These are phyloP conservation scores for Drosophila algonquin DNA, from an alignment of 2,888 invertebrate genomes.

Conservation along the genomic window DNA sequence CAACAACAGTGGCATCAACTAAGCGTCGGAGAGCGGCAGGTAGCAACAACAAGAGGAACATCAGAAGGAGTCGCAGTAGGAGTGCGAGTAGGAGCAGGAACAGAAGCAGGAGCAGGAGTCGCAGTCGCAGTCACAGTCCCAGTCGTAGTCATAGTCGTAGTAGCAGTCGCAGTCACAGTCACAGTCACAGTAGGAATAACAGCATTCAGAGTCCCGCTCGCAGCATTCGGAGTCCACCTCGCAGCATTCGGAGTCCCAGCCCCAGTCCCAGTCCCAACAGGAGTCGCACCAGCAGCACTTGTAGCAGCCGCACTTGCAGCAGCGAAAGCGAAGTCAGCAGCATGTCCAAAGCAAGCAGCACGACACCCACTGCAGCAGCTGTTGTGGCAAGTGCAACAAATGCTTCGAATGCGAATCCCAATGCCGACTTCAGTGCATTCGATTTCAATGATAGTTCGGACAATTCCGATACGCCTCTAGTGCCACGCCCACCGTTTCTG, in stretches of 20 bases:
- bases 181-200: constrained; percentile 24
- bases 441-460: constrained; percentile 84
- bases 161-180: constrained; percentile 29
- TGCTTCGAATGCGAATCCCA: constrained; percentile 23
- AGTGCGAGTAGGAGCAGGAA: constrained; percentile 12
- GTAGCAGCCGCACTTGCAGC: constrained; percentile 31
- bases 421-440: constrained; percentile 82
- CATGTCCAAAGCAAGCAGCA: constrained; percentile 52
- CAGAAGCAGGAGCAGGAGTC: constrained; percentile 12
- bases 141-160: constrained; percentile 3
- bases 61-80: constrained; percentile 27
- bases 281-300: constrained; percentile 27
- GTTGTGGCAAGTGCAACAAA: constrained; percentile 40
- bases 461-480: constrained; percentile 79
- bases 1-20: constrained; percentile 6
- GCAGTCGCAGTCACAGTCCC: not conserved
- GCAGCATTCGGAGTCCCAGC: constrained; percentile 19
- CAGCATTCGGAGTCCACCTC: constrained; percentile 24
- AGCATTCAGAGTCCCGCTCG: constrained; percentile 26
- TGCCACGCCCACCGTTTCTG: constrained; percentile 81
- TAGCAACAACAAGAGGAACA: constrained; percentile 26
- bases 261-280: constrained; percentile 26
- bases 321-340: constrained; percentile 37
- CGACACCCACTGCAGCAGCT: constrained; percentile 36
- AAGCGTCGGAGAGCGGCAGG: constrained; percentile 1